These are phyloP conservation scores for Drosophila bipectinata DNA, from an alignment of 1,140 invertebrate genomes.

Conservation along the genomic window DNA sequence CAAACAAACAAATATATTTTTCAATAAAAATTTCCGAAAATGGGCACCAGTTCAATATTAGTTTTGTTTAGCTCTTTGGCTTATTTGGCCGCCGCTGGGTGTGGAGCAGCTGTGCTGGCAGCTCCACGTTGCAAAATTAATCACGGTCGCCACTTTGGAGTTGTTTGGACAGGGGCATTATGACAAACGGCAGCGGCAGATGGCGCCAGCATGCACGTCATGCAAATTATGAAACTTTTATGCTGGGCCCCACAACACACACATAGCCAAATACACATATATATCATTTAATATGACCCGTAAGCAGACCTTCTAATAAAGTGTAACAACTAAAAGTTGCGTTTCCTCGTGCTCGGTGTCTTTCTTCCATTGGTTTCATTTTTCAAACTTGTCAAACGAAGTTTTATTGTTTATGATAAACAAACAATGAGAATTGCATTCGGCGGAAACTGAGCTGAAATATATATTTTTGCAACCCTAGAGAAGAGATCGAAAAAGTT, in stretches of 20 bases:
- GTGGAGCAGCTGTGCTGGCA: slow-evolving; percentile 39
- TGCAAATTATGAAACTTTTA: slow-evolving; percentile 77
- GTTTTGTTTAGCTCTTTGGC: slow-evolving; percentile 38
- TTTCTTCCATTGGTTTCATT: slow-evolving; percentile 54
- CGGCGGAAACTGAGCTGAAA: slow-evolving; percentile 19
- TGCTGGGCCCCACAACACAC: slow-evolving; percentile 15
- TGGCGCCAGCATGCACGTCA: slow-evolving; percentile 69
- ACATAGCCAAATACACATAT: slow-evolving; percentile 10
- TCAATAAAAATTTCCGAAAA: slow-evolving; percentile 9
- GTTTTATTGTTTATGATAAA: slow-evolving; percentile 79
- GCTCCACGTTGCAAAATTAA: slow-evolving; percentile 61
- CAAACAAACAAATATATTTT: slow-evolving; percentile 1
- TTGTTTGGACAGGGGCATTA: slow-evolving; percentile 62
- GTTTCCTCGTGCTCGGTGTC: slow-evolving; percentile 2
- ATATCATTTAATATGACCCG: slow-evolving; percentile 29
- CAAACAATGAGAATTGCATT: slow-evolving; percentile 58
- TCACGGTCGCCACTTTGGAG: slow-evolving; percentile 62
- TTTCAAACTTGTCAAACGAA: slow-evolving; percentile 73
- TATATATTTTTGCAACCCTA: slow-evolving; percentile 59
- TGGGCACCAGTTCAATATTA: slow-evolving; percentile 53
- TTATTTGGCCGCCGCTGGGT: neutral
- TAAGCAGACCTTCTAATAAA: slow-evolving; percentile 46
- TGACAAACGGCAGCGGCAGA: slow-evolving; percentile 63
- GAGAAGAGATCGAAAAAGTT: slow-evolving; percentile 48
- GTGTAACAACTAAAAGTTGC: slow-evolving; percentile 31